phyloP scores from a whole-genome alignment of 2,797 vertebrate species.

The Avahi laniger region DNA sequence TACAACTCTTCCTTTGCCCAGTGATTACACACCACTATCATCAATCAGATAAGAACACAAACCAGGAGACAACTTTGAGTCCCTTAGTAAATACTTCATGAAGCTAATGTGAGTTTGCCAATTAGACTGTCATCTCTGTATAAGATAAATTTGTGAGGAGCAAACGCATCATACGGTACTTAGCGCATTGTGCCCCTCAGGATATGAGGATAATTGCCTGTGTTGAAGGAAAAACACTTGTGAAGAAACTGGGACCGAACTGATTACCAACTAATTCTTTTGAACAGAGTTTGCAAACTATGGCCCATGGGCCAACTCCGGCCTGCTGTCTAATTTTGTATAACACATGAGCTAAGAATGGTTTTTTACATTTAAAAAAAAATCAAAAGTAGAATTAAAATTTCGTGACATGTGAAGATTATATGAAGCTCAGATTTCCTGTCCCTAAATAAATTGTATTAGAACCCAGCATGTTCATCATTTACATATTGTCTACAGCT shows the following conservation, averaged over 20 bases:
- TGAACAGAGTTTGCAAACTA: not conserved
- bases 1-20: not conserved
- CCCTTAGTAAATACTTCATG: constrained; percentile 39
- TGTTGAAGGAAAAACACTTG: not conserved
- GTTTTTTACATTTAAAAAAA: not conserved
- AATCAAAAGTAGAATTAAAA: not conserved
- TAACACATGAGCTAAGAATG: not conserved
- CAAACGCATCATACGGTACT: not conserved
- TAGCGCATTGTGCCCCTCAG: not conserved
- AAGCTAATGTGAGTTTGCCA: constrained; percentile 18
- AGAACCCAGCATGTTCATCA: not conserved
- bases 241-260: not conserved
- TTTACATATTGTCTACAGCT: not conserved
- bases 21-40: not conserved
- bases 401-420: not conserved
- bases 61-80: constrained; percentile 36
- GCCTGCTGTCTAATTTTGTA: not conserved
- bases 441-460: not conserved
- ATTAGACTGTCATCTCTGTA: not conserved
- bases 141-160: constrained; percentile 2
- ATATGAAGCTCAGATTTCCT: not conserved
- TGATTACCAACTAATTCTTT: not conserved
- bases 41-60: not conserved
- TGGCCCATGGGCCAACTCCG: not conserved
- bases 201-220: not conserved